Percentiles rank a stretch among this genome's conserved stretches.
These are phyloP conservation scores for Priocnemis perturbator DNA, from an alignment of 2,888 invertebrate species.

Conservation along the genomic window DNA sequence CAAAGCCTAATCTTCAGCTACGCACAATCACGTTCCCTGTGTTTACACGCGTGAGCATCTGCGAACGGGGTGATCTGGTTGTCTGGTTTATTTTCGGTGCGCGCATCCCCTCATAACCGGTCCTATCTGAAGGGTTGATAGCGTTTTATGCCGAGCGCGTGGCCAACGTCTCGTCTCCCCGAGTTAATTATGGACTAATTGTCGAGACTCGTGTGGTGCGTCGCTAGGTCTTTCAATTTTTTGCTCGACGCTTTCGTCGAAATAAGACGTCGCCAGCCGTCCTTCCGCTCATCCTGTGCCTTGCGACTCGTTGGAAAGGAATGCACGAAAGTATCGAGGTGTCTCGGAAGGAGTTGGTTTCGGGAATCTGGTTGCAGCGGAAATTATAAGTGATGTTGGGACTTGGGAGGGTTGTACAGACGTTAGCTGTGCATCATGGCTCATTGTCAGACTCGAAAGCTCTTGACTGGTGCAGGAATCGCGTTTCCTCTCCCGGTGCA, in stretches of 20 bases:
- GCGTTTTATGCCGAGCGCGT: constrained; percentile 56
- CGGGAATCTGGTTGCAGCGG: too few species aligned
- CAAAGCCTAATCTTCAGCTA: too few species aligned
- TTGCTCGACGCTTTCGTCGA: constrained; percentile 27
- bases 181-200: constrained; percentile 71
- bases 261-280: constrained; percentile 41
- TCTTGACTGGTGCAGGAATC: too few species aligned
- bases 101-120: constrained; percentile 45
- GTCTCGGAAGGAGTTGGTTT: too few species aligned
- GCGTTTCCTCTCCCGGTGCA: too few species aligned
- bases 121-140: constrained; percentile 64
- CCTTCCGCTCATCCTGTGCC: constrained; percentile 13
- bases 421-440: too few species aligned
- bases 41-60: constrained; percentile 25
- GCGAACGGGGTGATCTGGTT: constrained; percentile 59
- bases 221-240: constrained; percentile 21
- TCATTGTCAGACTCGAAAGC: too few species aligned
- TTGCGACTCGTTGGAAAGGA: constrained; percentile 2
- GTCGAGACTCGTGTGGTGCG: constrained; percentile 49
- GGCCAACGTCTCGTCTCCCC: constrained; percentile 49
- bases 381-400: too few species aligned
- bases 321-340: not conserved
- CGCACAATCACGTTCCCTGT: not conserved
- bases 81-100: constrained; percentile 66
- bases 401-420: too few species aligned